phyloP scores from a whole-genome alignment of 2,888 invertebrate genomes.

The Limnephilus rhombicus region DNA sequence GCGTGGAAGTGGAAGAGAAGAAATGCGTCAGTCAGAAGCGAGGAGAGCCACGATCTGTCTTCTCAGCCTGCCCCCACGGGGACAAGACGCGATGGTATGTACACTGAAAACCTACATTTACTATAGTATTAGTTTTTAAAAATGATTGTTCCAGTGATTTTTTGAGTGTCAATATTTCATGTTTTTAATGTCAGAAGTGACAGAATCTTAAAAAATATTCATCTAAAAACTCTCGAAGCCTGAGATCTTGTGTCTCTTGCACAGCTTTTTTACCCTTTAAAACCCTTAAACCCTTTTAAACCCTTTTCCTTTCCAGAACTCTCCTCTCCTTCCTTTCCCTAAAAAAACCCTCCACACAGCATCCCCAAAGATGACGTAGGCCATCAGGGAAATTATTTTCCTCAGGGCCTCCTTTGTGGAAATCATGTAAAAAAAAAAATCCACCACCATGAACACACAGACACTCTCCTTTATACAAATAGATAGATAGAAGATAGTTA shows the following conservation, averaged over 20 bases:
- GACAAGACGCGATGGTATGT: conserved; percentile 1
- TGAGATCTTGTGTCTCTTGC: background rate
- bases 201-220: background rate
- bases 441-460: no score
- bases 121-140: background rate
- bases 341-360: no score
- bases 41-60: background rate
- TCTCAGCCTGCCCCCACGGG: background rate
- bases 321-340: no score
- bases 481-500: no score
- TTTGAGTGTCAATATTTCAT: background rate
- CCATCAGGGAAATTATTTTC: no score
- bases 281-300: no score
- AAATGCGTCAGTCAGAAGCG: background rate
- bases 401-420: no score
- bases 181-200: background rate
- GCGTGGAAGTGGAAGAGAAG: background rate
- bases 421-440: no score
- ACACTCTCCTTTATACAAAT: no score
- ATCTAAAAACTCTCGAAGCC: background rate
- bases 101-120: background rate
- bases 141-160: background rate
- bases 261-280: no score
- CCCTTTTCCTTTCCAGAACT: no score
- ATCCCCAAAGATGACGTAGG: no score